Conservation (phyloP, 2,888 invertebrate species). For the Phlogophora meticulosa region DNA sequence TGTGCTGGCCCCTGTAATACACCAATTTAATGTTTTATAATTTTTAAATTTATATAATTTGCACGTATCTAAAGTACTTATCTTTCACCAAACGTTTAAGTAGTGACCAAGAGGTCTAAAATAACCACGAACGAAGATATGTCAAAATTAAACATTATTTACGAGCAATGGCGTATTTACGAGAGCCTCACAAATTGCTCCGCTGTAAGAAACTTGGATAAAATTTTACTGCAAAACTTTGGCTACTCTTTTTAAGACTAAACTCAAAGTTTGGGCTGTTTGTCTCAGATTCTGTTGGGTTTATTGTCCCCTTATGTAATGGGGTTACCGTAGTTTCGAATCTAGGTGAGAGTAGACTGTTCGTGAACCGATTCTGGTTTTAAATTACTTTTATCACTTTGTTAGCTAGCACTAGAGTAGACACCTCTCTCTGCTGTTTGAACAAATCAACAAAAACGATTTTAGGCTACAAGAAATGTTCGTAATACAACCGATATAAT, state of each 20-base stretch:
- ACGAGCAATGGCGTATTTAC: conserved; percentile 73
- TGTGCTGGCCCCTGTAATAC: no score
- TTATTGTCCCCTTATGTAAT: conserved; percentile 52
- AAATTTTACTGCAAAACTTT: conserved; percentile 76
- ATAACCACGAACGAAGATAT: conserved; percentile 53
- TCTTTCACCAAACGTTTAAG: no score
- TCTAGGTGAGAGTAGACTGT: conserved; percentile 41
- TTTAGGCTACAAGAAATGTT: no score
- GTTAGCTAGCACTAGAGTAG: no score
- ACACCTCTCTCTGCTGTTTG: no score
- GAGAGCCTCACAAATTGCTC: conserved; percentile 70
- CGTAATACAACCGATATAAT: no score
- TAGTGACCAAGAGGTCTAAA: not conserved
- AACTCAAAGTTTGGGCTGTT: conserved; percentile 66
- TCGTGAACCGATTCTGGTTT: conserved; percentile 24
- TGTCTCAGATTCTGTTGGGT: conserved; percentile 61
- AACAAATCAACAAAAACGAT: no score
- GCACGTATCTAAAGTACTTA: no score
- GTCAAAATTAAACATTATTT: conserved; percentile 74
- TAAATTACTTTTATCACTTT: conserved; percentile 19
- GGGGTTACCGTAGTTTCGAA: conserved; percentile 39
- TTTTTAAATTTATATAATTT: no score
- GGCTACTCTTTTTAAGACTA: conserved; percentile 62
- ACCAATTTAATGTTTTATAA: no score
- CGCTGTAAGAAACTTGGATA: conserved; percentile 71